Evolutionary conservation across 2,888 invertebrate species (phyloP).

Genomic region (Ectropis crepuscularia): DNA sequence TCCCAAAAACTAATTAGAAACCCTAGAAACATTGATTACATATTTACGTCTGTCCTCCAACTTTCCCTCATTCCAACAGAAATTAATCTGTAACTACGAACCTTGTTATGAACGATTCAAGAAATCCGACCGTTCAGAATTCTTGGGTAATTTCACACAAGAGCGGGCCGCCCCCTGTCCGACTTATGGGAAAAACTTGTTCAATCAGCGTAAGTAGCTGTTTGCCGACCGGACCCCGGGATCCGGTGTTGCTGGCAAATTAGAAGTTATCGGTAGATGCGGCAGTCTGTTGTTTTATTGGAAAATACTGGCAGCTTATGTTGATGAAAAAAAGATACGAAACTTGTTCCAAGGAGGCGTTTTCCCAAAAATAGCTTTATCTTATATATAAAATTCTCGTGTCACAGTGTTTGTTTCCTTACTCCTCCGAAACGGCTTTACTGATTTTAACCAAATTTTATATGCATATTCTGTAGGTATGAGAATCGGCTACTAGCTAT

Average conservation of each 20-base stretch:
- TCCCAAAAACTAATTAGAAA: slow-evolving; percentile 37
- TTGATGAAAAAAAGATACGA: background rate
- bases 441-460: no score
- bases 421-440: no score
- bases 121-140: slow-evolving; percentile 50
- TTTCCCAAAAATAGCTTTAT: no score
- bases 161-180: slow-evolving; percentile 60
- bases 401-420: no score
- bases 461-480: no score
- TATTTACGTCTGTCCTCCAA: slow-evolving; percentile 29
- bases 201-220: slow-evolving; percentile 78
- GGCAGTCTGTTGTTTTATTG: slow-evolving; percentile 37
- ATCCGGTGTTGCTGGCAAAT: slow-evolving; percentile 31
- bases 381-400: no score
- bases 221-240: slow-evolving; percentile 61
- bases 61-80: slow-evolving; percentile 32
- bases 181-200: slow-evolving; percentile 79
- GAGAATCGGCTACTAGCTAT: no score
- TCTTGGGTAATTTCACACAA: slow-evolving; percentile 75
- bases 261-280: slow-evolving; percentile 43
- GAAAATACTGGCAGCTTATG: slow-evolving; percentile 7
- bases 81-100: slow-evolving; percentile 39
- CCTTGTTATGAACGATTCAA: slow-evolving; percentile 48
- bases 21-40: slow-evolving; percentile 17
- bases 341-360: no score